These are phyloP conservation scores for Rallus limicola DNA, from an alignment of 2,113 vertebrate species.

Conservation along the genomic window DNA sequence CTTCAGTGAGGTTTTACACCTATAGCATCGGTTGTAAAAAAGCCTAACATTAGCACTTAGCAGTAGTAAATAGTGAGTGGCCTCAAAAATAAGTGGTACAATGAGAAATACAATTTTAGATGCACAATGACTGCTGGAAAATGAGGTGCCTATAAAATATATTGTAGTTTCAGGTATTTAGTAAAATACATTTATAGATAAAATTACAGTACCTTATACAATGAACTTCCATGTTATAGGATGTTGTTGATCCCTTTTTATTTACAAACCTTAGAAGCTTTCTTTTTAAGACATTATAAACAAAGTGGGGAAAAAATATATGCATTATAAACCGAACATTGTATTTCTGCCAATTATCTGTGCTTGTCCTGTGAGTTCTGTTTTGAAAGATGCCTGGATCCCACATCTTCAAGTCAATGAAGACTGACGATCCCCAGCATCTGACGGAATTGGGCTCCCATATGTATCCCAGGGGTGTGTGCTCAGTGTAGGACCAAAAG, in stretches of 20 bases:
- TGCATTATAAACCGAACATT: not conserved
- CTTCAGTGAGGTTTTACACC: not conserved
- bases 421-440: not conserved
- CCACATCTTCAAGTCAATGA: not conserved
- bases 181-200: not conserved
- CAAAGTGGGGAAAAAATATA: not conserved
- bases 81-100: not conserved
- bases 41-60: not conserved
- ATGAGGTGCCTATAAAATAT: not conserved
- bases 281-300: not conserved
- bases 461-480: not conserved
- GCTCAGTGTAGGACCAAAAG: not conserved
- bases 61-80: not conserved
- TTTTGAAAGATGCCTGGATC: not conserved
- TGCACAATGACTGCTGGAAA: not conserved
- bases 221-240: not conserved
- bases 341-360: not conserved
- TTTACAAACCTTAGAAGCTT: not conserved
- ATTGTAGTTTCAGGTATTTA: not conserved
- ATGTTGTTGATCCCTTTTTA: not conserved
- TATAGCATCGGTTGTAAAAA: not conserved
- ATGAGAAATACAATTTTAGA: not conserved
- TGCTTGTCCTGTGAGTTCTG: not conserved
- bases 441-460: not conserved
- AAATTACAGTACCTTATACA: not conserved